A percentile compares a stretch with the other conserved stretches of the same genome.
phyloP scores from a whole-genome alignment of 1,140 invertebrate species.

The Cotesia vestalis region DNA sequence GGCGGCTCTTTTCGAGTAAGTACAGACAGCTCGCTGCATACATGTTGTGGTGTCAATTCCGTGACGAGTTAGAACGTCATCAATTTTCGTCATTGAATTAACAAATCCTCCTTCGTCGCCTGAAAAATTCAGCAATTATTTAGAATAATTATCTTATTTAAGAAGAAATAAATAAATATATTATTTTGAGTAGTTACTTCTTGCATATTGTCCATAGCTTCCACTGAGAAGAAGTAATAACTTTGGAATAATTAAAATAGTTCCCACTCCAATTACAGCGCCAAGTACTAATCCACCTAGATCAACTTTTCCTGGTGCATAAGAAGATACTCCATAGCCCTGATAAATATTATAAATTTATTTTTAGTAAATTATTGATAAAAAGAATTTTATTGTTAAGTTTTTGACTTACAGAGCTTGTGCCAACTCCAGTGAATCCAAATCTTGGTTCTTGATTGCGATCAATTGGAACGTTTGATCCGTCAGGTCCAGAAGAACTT shows the following conservation, averaged over 20 bases:
- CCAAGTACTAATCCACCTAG: constrained; percentile 82
- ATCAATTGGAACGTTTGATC: constrained; percentile 50
- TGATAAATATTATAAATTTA: constrained; percentile 37
- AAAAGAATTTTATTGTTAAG: neutral
- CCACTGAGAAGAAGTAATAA: constrained; percentile 76
- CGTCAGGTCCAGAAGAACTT: constrained; percentile 27
- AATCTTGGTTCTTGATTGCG: constrained; percentile 60
- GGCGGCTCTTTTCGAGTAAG: constrained; percentile 75
- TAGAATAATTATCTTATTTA: constrained; percentile 18
- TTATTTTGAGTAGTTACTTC: constrained; percentile 68
- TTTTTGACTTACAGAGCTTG: constrained; percentile 46
- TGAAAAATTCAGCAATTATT: constrained; percentile 44
- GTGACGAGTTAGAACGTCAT: constrained; percentile 75
- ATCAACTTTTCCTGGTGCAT: constrained; percentile 80
- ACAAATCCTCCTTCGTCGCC: constrained; percentile 74
- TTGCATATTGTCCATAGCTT: constrained; percentile 73
- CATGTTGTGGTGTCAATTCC: constrained; percentile 82
- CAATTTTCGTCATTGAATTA: constrained; percentile 75
- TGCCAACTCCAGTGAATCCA: constrained; percentile 58
- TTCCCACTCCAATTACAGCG: constrained; percentile 80
- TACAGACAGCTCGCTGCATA: constrained; percentile 80
- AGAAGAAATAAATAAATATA: constrained; percentile 20
- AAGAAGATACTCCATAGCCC: constrained; percentile 68
- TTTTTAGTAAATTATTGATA: constrained; percentile 25
- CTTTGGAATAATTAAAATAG: constrained; percentile 81